phyloP scores from a whole-genome alignment of 2,797 vertebrate genomes.

The Neopelma chrysocephalum region DNA sequence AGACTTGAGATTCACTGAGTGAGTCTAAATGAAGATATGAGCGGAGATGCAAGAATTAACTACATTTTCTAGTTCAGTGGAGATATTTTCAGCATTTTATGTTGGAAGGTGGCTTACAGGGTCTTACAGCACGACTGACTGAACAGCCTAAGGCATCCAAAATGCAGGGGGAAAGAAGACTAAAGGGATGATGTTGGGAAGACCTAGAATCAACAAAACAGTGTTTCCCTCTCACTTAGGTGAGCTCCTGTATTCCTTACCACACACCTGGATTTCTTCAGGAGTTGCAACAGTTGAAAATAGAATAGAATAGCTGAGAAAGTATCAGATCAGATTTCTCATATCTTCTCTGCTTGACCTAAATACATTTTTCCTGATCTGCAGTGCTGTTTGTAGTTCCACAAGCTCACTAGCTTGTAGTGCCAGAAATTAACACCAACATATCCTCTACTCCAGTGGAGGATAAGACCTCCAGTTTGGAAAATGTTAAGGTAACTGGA shows the following conservation, averaged over 20 bases:
- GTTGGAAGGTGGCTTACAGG: neutral
- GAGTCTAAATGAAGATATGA: neutral
- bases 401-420: neutral
- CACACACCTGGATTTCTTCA: neutral
- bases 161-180: neutral
- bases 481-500: neutral
- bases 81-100: neutral
- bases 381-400: neutral
- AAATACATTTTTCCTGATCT: neutral
- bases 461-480: neutral
- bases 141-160: neutral
- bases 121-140: neutral
- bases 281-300: neutral
- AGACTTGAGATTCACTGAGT: neutral
- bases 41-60: neutral
- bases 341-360: neutral
- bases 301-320: neutral
- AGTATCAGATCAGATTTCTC: neutral
- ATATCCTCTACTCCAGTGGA: neutral
- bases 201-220: neutral
- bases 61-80: slow-evolving; percentile 25
- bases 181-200: neutral
- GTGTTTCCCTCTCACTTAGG: neutral
- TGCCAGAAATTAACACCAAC: neutral
- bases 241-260: neutral